Evolutionary conservation across 2,888 invertebrate species (phyloP).

Genomic region (Criorhina ranunculi): DNA sequence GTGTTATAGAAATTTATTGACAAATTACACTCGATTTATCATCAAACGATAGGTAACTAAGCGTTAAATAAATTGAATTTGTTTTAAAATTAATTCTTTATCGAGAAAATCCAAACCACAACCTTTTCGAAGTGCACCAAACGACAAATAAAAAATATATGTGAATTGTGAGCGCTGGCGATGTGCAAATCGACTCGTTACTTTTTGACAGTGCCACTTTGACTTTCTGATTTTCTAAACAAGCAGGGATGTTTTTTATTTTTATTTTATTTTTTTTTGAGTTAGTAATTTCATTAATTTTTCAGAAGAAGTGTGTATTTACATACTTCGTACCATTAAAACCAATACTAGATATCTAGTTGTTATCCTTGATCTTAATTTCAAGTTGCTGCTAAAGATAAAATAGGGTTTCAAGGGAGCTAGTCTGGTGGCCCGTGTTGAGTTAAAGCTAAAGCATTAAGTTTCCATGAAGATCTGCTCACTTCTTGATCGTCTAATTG

Average conservation of each 20-base stretch:
- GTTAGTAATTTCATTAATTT: neutral
- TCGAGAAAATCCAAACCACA: conserved; percentile 43
- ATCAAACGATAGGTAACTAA: conserved; percentile 6
- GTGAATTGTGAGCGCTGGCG: conserved; percentile 48
- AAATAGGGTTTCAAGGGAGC: too few relatives aligned
- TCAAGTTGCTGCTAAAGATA: too few relatives aligned
- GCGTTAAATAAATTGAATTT: conserved; percentile 37
- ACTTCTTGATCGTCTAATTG: too few relatives aligned
- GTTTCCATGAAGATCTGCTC: too few relatives aligned
- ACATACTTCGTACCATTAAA: too few relatives aligned
- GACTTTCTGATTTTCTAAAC: conserved; percentile 42
- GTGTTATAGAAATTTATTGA: neutral
- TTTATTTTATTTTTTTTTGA: too few relatives aligned
- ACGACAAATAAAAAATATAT: conserved; percentile 69
- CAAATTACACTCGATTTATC: conserved; percentile 21
- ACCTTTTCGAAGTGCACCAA: conserved; percentile 49
- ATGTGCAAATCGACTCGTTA: conserved; percentile 53
- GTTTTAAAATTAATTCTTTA: conserved; percentile 25
- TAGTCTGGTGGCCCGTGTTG: too few relatives aligned
- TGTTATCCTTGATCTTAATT: too few relatives aligned
- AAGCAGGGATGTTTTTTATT: conserved; percentile 31
- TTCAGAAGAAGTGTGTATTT: neutral
- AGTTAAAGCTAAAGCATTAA: too few relatives aligned
- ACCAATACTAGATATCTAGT: too few relatives aligned
- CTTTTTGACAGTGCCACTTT: conserved; percentile 57